Evolutionary conservation across 2,888 invertebrate species (phyloP).

Genomic region (Drosophila percnosoma): DNA sequence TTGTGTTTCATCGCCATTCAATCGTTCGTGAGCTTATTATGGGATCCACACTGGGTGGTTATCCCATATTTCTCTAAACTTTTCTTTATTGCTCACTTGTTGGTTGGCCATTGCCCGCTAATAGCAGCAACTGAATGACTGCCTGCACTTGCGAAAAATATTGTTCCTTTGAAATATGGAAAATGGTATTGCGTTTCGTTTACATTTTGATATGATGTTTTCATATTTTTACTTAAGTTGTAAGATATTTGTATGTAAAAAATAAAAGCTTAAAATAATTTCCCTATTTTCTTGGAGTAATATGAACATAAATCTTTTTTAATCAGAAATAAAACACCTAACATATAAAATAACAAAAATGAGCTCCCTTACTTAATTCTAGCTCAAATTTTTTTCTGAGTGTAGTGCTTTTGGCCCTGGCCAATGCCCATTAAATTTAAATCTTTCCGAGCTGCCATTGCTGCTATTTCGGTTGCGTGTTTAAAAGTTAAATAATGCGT

Average conservation of each 20-base stretch:
- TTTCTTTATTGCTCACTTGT: conserved; percentile 83
- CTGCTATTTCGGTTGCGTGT: conserved; percentile 67
- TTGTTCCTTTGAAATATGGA: neutral
- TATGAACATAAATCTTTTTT: too few relatives aligned
- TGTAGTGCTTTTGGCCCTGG: conserved; percentile 3
- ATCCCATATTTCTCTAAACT: conserved; percentile 81
- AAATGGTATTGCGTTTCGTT: neutral
- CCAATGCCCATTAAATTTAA: conserved; percentile 72
- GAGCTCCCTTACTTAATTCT: rapidly evolving
- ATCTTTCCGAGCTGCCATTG: conserved; percentile 60
- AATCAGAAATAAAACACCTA: neutral
- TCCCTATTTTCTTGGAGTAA: too few relatives aligned
- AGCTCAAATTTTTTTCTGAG: neutral
- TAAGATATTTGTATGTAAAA: neutral
- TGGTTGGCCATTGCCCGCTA: conserved; percentile 64
- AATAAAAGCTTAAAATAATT: neutral
- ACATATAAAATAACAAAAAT: neutral
- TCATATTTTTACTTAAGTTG: neutral
- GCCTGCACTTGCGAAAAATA: conserved; percentile 11
- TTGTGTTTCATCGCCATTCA: conserved; percentile 72
- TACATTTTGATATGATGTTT: neutral
- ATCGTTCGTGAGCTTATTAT: conserved; percentile 78
- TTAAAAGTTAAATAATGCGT: conserved; percentile 78
- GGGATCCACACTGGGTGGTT: conserved; percentile 49
- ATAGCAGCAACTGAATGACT: conserved; percentile 38